phyloP scores from a whole-genome alignment of 2,797 vertebrate genomes.

The Aulostomus chinensis region DNA sequence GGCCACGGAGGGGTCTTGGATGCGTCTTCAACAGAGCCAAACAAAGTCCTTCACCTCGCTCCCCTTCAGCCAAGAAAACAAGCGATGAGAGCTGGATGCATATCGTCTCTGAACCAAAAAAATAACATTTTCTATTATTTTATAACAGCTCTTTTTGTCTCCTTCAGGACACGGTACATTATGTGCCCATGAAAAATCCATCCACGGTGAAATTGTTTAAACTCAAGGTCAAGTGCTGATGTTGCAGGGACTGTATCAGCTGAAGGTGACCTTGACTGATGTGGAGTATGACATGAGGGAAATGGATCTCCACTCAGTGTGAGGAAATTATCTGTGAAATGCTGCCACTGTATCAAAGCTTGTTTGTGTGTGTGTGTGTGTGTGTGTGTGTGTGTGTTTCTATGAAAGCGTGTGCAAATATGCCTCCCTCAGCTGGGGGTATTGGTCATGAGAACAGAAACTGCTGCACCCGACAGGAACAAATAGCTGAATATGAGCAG shows the following conservation, averaged over 20 bases:
- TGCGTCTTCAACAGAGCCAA: conserved; percentile 48
- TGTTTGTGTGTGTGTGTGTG: conserved; percentile 40
- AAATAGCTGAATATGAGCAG: conserved; percentile 41
- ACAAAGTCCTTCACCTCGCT: conserved; percentile 69
- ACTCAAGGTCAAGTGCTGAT: conserved; percentile 75
- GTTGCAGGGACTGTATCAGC: conserved; percentile 60
- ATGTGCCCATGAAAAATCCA: conserved; percentile 71
- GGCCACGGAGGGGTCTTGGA: conserved; percentile 37
- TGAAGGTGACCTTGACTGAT: conserved; percentile 77
- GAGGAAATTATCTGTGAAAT: conserved; percentile 77
- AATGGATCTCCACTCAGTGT: conserved; percentile 71
- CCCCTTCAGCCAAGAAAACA: conserved; percentile 37
- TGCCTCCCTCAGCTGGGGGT: conserved; percentile 53
- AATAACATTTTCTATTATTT: conserved; percentile 66
- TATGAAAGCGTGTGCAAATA: conserved; percentile 36
- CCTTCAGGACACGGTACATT: conserved; percentile 64
- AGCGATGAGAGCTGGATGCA: conserved; percentile 31
- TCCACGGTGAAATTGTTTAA: conserved; percentile 69
- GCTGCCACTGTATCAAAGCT: conserved; percentile 73
- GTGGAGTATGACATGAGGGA: conserved; percentile 76
- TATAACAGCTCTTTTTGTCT: conserved; percentile 64
- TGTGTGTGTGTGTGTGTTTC: conserved; percentile 30
- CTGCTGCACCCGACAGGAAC: conserved; percentile 42
- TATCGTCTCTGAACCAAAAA: conserved; percentile 35
- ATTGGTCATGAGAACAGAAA: conserved; percentile 86